Conservation (phyloP, 2,888 invertebrate genomes). For the Lycophotia porphyrea region DNA sequence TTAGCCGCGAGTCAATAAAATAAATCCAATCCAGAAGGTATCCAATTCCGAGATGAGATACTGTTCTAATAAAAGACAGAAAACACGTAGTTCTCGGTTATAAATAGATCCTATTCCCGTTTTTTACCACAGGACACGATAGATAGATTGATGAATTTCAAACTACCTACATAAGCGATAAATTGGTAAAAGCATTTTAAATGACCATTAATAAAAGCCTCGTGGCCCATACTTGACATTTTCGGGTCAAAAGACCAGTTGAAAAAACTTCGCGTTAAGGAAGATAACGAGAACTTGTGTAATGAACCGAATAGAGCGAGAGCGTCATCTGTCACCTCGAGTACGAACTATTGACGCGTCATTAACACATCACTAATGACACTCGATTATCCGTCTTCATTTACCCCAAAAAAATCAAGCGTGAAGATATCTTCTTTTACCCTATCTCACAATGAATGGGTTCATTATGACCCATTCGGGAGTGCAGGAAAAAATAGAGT, state of each 20-base stretch:
- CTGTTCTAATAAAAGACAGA: not conserved
- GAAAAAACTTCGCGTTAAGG: not conserved
- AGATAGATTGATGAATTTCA: not conserved
- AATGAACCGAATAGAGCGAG: conserved; percentile 20
- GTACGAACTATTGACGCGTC: conserved; percentile 37
- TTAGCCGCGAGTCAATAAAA: not conserved
- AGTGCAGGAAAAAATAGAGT: conserved; percentile 41
- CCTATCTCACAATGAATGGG: conserved; percentile 30
- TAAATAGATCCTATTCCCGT: not conserved
- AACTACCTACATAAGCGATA: not conserved
- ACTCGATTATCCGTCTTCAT: conserved; percentile 37
- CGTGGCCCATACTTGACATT: conserved; percentile 5
- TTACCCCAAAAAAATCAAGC: conserved; percentile 31
- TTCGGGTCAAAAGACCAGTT: not conserved
- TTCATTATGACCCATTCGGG: conserved; percentile 40
- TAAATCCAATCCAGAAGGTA: too few relatives aligned
- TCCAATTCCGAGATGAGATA: not conserved
- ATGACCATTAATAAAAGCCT: not conserved
- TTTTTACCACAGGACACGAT: not conserved
- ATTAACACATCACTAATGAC: conserved; percentile 50
- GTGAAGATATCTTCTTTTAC: conserved; percentile 21
- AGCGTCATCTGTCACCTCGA: conserved; percentile 45
- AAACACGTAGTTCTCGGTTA: not conserved
- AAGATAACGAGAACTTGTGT: conserved; percentile 12
- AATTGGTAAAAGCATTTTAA: too few relatives aligned